Evolutionary conservation across 2,797 vertebrate genomes (phyloP), one percentile per base, ranked within the genome.

Genomic region (Notolabrus celidotus): DNA sequence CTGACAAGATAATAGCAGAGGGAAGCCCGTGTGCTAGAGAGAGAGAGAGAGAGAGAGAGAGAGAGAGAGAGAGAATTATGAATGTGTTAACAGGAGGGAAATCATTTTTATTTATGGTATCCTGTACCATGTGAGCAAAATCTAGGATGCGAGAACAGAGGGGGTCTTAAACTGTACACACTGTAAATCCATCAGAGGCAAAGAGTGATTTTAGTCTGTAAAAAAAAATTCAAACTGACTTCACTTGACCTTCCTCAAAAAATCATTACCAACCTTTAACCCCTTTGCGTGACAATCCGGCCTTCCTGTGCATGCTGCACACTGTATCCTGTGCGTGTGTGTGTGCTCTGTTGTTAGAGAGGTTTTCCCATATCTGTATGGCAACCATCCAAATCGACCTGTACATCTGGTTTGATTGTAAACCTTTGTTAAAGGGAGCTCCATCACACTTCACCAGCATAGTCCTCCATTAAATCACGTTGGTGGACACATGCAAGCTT

Each of bases 401-500:
- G 55, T 71, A 84, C 79, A 88, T 88, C 74, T 89, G 86, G 67
- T 84, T 84, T 76, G 77, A 84, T 86, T 84, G 63, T 67, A 41
- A 47, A 36, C 14, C 17, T 55, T 59, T 50, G 63, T 77, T 77
- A 66, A 1, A 42, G 56, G 39, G 54, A 50, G 54, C 42, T 75
- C 57, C 60, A 67, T 74, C 70, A 61, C 45, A 57, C 42, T 39
- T 59, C 53, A 4, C 67, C 51, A 61, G 39, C 22, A 38, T 51
- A 19, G 29, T 49, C 38, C n/a, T 56, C 27, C 17, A n/a, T 56
- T 39, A 72, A 77, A 67, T 79, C 71, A 71, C 23, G 23, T 53
- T 62, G 52, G 25, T 33, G 62, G 47, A 79, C 64, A 65, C 45
- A 79, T 57, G 41, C 11, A 10, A 14, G 68, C 42, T 50, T 45